These are phyloP conservation scores for Trichopoda pennipes DNA, from an alignment of 2,888 invertebrate species.

Conservation along the genomic window DNA sequence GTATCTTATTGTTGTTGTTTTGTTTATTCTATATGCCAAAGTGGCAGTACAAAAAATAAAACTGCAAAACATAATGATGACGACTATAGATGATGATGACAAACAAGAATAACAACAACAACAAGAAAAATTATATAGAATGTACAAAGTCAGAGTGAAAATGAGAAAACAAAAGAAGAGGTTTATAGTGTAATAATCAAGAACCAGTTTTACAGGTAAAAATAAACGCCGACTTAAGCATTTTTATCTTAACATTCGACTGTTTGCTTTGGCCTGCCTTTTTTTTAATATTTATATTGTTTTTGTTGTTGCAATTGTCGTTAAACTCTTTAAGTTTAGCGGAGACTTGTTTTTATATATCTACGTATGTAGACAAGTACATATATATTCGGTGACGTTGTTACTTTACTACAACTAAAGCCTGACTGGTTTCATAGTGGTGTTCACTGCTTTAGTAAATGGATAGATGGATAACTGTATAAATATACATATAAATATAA, in stretches of 20 bases:
- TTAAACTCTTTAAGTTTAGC: background rate
- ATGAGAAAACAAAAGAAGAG: slow-evolving; percentile 40
- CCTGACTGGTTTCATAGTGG: slow-evolving; percentile 48
- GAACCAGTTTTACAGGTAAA: slow-evolving; percentile 78
- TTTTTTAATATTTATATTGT: slow-evolving; percentile 37
- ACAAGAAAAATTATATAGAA: slow-evolving; percentile 14
- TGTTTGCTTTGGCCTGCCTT: slow-evolving; percentile 39
- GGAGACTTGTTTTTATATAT: slow-evolving; percentile 34
- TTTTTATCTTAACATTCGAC: slow-evolving; percentile 31
- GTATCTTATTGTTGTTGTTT: slow-evolving; percentile 14
- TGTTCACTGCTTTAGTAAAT: slow-evolving; percentile 62
- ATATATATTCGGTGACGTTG: slow-evolving; percentile 21
- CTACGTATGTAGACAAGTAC: no score
- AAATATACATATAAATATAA: background rate
- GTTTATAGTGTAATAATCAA: slow-evolving; percentile 57
- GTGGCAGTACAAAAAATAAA: slow-evolving; percentile 15
- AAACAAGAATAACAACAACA: slow-evolving; percentile 53
- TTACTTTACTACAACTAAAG: slow-evolving; percentile 32
- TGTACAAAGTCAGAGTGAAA: slow-evolving; percentile 18
- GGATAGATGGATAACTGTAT: slow-evolving; percentile 49
- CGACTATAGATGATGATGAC: slow-evolving; percentile 69
- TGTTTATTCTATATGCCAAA: slow-evolving; percentile 39
- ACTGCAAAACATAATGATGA: slow-evolving; percentile 38
- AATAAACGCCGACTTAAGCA: slow-evolving; percentile 47
- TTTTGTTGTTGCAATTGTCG: background rate